phyloP scores from a whole-genome alignment of 2,797 vertebrate genomes.

The Carcharodon carcharias region DNA sequence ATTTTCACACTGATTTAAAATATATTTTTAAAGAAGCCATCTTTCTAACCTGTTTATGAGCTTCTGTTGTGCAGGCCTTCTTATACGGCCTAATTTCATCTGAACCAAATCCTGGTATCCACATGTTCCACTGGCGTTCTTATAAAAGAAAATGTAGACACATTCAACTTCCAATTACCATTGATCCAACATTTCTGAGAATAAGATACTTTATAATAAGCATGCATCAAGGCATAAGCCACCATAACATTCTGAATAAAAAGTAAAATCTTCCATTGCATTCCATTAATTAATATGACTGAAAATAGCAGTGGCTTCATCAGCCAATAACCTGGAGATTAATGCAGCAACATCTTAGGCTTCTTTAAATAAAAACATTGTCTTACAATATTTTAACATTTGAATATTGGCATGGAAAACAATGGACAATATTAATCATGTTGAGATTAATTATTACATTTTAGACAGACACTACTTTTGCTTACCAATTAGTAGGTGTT shows the following conservation, averaged over 20 bases:
- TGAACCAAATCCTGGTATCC: constrained; percentile 98
- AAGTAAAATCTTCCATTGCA: not conserved
- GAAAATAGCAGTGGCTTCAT: not conserved
- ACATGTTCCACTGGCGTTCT: constrained; percentile 99
- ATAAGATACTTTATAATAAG: not conserved
- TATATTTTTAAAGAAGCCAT: constrained; percentile 24
- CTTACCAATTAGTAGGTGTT: not conserved
- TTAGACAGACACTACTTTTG: not conserved
- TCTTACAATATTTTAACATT: too few relatives aligned
- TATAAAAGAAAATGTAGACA: not conserved
- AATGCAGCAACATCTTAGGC: not conserved
- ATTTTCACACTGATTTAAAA: not conserved
- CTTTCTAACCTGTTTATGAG: constrained; percentile 88
- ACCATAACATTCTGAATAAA: not conserved
- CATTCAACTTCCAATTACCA: not conserved
- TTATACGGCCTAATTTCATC: constrained; percentile 97
- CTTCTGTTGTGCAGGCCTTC: constrained; percentile 98
- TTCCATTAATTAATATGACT: not conserved
- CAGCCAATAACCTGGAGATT: not conserved
- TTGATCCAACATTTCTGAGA: not conserved
- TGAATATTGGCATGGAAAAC: not conserved
- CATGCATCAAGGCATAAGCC: not conserved
- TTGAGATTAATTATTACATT: not conserved
- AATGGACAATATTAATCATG: not conserved
- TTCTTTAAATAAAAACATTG: too few relatives aligned